Base-by-base conservation (phyloP, 1,140 invertebrate species). In the Meloidogyne hapla region DNA sequence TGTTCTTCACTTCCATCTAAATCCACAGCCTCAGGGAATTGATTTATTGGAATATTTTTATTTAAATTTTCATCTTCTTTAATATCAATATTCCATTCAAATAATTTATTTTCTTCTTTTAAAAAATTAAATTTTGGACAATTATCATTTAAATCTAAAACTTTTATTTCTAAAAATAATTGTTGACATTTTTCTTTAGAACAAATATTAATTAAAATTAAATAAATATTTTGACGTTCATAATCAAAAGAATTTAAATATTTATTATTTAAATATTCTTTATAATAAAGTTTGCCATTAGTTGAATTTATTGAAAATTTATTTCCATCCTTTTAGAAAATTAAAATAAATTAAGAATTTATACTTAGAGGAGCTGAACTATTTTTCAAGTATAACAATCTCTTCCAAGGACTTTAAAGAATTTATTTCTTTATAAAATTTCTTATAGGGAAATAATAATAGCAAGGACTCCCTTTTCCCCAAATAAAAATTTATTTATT, bases 101-200 rank as follows among this genome's bases (percentile, higher is more conserved):
- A 9, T 25, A 18, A 8, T 13, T 33, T 63, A 18, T 73, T 26
- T 26, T 73, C 21, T 38, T 25, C 10, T 63, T 73, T 18, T 15
- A 38, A 38, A 23, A 4, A 38, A 23, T 73, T 64, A 63, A 73
- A 73, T 25, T 61, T 26, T 23, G 71, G 71, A 23, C 71, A 73
- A 21, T 73, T 26, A 64, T 73, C 71, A 21, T 73, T 73, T 26
- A 38, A 12, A 64, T 73, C 71, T 13, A 73, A 15, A 15, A 73
- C 25, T 26, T 73, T 21, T 18, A 73, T 64, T 23, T 40, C 2
- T 64, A 73, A 25, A 26, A 73, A 61, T 38, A 73, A 26, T 15
- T 63, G 28, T 40, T 25, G 23, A 64, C 71, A 73, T 33, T 64
- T 28, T 28, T 28, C 45, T 70, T 28, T 42, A 69, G 48, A 40